Evolutionary conservation across 2,888 invertebrate genomes (phyloP).

Genomic region (Arge pagana): DNA sequence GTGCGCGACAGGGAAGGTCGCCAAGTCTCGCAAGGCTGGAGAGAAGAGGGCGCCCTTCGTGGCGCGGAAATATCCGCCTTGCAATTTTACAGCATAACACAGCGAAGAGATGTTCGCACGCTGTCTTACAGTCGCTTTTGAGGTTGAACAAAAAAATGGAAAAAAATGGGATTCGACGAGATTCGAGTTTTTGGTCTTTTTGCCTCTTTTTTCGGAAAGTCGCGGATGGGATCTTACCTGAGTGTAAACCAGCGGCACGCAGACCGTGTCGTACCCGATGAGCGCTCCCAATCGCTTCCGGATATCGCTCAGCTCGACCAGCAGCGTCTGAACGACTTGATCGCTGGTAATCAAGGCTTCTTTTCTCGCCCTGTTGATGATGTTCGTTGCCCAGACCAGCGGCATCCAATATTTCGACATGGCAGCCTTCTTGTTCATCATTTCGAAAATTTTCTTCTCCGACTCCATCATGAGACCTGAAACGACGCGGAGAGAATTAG

Average conservation of each 20-base stretch:
- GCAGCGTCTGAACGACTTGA: slow-evolving; percentile 88
- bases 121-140: too few species aligned
- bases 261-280: slow-evolving; percentile 90
- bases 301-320: slow-evolving; percentile 88
- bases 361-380: slow-evolving; percentile 84
- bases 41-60: too few species aligned
- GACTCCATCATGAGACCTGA: slow-evolving; percentile 88
- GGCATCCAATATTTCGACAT: slow-evolving; percentile 96
- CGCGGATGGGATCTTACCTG: slow-evolving; percentile 69
- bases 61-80: too few species aligned
- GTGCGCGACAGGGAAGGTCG: too few species aligned
- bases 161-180: too few species aligned
- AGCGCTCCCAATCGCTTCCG: slow-evolving; percentile 80
- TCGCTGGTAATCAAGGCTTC: slow-evolving; percentile 85
- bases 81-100: too few species aligned
- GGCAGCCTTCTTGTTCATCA: slow-evolving; percentile 85
- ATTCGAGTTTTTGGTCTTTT: too few species aligned
- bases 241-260: slow-evolving; percentile 89
- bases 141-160: too few species aligned
- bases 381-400: slow-evolving; percentile 89
- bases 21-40: too few species aligned
- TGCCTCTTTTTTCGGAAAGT: too few species aligned
- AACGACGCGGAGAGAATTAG: slow-evolving; percentile 38
- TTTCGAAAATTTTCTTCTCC: slow-evolving; percentile 88
- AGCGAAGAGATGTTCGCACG: too few species aligned